A percentile compares a stretch with the other conserved stretches of the same genome.
phyloP scores from a whole-genome alignment of 23 tunicate species.

The Ascidia mentula region DNA sequence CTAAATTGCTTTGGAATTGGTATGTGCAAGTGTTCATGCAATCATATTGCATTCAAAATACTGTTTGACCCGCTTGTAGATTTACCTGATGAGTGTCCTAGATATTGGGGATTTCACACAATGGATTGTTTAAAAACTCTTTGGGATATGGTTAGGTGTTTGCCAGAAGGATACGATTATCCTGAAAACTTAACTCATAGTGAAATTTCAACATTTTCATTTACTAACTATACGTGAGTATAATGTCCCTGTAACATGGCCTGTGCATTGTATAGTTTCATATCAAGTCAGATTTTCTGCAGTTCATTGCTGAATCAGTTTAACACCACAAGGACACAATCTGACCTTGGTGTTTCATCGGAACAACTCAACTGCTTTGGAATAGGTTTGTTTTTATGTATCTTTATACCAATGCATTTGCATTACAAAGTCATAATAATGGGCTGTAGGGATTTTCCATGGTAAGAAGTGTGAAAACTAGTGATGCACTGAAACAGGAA shows the following conservation, averaged over 20 bases:
- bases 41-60: slow-evolving; percentile 3
- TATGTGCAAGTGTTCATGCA: no score
- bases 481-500: no score
- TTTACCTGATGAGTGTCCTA: not conserved
- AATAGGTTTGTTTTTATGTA: slow-evolving; percentile 17
- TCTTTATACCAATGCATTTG: no score
- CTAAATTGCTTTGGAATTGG: not conserved
- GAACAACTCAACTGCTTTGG: slow-evolving; percentile 29
- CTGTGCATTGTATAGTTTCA: not conserved
- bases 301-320: slow-evolving; percentile 22
- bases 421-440: no score
- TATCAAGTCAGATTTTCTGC: not conserved
- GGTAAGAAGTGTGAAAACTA: no score
- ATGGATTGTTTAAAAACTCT: not conserved
- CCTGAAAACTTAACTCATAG: not conserved
- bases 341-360: not conserved
- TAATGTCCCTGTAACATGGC: not conserved
- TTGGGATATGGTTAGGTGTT: not conserved
- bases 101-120: not conserved
- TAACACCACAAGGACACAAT: not conserved
- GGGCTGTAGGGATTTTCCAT: no score
- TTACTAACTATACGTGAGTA: not conserved
- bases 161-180: not conserved
- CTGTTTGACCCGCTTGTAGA: not conserved
- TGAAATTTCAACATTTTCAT: not conserved